phyloP scores from a whole-genome alignment of 2,888 invertebrate species.

The Lasioglossum oenotherae region DNA sequence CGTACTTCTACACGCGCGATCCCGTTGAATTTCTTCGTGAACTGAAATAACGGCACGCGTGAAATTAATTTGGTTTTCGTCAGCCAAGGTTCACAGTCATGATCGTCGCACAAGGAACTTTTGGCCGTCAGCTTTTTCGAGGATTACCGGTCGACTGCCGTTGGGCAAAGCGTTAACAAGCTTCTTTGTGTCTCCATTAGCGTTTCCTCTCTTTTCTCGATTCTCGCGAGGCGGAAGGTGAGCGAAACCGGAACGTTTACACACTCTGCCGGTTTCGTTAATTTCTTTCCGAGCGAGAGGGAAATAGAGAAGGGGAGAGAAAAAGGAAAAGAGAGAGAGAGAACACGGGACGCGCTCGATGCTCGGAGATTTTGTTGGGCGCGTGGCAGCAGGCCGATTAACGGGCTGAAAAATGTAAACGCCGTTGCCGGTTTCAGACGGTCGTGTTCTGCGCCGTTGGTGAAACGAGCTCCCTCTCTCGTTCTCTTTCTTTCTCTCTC shows the following conservation, averaged over 20 bases:
- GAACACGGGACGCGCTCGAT: constrained; percentile 1
- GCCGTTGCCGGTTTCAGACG: constrained; percentile 13
- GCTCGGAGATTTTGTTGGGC: not conserved
- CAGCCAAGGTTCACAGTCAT: not conserved
- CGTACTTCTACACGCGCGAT: too few species aligned
- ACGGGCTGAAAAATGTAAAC: constrained; percentile 29
- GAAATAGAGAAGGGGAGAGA: too few species aligned
- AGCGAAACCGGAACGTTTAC: not conserved
- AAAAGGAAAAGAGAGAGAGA: not conserved
- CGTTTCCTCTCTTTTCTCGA: not conserved
- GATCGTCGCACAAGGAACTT: not conserved
- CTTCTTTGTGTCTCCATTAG: not conserved
- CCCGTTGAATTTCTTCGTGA: too few species aligned
- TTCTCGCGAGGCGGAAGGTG: not conserved
- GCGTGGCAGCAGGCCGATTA: constrained; percentile 17
- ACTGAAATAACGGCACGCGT: not conserved
- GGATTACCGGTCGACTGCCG: not conserved
- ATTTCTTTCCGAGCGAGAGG: not conserved
- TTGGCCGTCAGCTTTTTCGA: not conserved
- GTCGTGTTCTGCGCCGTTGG: not conserved
- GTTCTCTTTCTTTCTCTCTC: not conserved
- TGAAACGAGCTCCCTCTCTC: constrained; percentile 5
- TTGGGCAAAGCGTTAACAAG: not conserved
- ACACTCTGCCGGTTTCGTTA: not conserved
- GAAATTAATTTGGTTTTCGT: not conserved